Conservation (phyloP, 1,140 invertebrate species). For the Asobara japonica region DNA sequence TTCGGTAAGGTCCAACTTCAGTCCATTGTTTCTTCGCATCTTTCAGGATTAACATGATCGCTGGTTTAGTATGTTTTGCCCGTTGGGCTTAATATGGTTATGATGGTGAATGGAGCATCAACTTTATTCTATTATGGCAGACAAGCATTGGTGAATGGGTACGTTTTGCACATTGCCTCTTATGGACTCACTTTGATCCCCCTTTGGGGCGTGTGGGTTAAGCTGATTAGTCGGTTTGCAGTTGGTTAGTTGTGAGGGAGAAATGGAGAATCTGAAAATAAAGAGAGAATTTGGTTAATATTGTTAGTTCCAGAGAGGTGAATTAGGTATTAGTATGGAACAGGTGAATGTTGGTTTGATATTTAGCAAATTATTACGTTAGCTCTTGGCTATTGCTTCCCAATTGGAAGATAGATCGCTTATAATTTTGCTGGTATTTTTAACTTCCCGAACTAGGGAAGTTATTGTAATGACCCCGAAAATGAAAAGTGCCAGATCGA, state of each 20-base stretch:
- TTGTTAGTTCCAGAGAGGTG: slow-evolving; percentile 40
- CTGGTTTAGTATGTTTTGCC: background rate
- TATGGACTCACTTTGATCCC: slow-evolving; percentile 8
- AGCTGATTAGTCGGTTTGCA: slow-evolving; percentile 19
- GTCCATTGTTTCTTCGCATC: slow-evolving; percentile 62
- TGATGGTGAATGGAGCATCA: slow-evolving; percentile 21
- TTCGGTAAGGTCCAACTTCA: slow-evolving; percentile 64
- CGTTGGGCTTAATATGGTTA: slow-evolving; percentile 15
- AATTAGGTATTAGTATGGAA: background rate
- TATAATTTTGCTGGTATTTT: too few relatives aligned
- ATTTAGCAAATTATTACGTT: background rate
- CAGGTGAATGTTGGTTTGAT: background rate
- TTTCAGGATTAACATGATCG: slow-evolving; percentile 63
- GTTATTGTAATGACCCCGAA: too few relatives aligned
- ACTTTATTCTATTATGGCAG: background rate
- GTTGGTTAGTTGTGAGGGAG: slow-evolving; percentile 31
- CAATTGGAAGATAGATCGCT: too few relatives aligned
- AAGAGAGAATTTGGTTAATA: slow-evolving; percentile 44
- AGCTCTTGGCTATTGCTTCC: too few relatives aligned
- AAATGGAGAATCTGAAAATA: slow-evolving; percentile 51
- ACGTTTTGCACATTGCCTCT: background rate
- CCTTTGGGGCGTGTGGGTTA: slow-evolving; percentile 22
- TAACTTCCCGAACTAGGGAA: too few relatives aligned
- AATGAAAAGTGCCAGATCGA: too few relatives aligned
- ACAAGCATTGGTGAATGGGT: background rate